A percentile compares a stretch with the other conserved stretches of the same genome.
Evolutionary conservation across 2,113 vertebrate genomes (phyloP).

Genomic region (Neolamprologus longior): DNA sequence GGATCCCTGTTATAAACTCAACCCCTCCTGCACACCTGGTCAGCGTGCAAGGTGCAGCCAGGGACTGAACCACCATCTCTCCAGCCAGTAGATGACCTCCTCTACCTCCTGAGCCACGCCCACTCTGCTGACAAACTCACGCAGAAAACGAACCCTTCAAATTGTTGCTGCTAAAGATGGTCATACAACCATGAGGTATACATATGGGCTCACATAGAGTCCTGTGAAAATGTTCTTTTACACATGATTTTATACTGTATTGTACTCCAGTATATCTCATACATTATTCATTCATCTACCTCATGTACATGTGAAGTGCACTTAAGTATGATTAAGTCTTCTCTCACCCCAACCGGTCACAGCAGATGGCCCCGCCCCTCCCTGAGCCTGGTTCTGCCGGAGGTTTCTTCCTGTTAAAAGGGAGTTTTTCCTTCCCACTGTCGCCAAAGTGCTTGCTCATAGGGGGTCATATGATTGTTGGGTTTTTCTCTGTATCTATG

Average conservation of each 20-base stretch:
- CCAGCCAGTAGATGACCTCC: neutral
- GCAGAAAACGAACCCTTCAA: fast-evolving
- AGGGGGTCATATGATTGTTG: no score
- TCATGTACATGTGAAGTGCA: neutral
- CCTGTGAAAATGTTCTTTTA: neutral
- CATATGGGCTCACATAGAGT: fast-evolving
- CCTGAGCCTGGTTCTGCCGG: fast-evolving
- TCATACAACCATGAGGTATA: neutral
- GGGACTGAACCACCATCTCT: neutral
- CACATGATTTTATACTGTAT: neutral
- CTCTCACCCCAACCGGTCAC: fast-evolving
- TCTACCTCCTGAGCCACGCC: neutral
- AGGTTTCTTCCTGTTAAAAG: no score
- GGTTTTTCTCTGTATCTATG: no score
- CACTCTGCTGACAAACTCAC: neutral
- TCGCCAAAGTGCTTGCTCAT: no score
- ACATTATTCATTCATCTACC: neutral
- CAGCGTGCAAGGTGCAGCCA: fast-evolving
- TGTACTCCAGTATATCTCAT: neutral
- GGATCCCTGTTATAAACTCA: neutral
- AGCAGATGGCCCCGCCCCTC: no score
- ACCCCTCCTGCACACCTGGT: neutral
- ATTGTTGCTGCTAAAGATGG: neutral
- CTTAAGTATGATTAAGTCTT: neutral
- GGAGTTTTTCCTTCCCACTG: no score